These are phyloP conservation scores for Myopa testacea DNA, from an alignment of 2,888 invertebrate species.

Conservation along the genomic window DNA sequence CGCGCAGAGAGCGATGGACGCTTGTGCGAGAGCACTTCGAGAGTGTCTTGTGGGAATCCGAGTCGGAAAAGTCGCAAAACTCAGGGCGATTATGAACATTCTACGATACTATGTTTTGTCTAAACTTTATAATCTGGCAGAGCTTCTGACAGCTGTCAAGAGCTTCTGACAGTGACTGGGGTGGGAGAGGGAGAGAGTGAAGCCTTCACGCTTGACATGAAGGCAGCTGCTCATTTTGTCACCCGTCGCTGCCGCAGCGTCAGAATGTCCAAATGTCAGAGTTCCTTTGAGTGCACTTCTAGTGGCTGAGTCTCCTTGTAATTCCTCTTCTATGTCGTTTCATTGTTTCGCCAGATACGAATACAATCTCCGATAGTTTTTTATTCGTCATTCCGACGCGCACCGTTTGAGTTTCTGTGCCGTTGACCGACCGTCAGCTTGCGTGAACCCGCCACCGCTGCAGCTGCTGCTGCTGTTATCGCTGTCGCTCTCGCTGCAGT, in stretches of 20 bases:
- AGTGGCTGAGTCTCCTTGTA: constrained; percentile 19
- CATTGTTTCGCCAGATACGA: neutral
- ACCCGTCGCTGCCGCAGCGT: neutral
- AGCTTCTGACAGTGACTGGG: no score
- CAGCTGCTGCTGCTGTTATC: constrained; percentile 39
- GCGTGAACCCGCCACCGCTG: constrained; percentile 57
- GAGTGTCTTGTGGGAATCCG: neutral
- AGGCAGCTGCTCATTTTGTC: no score
- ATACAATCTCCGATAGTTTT: constrained; percentile 32
- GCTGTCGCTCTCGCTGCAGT: constrained; percentile 44
- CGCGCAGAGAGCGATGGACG: constrained; percentile 18
- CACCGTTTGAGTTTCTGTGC: constrained; percentile 59
- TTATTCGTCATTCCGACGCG: constrained; percentile 35
- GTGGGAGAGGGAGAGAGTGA: no score
- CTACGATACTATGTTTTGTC: no score
- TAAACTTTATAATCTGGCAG: no score
- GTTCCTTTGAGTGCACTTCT: constrained; percentile 10
- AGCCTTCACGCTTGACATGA: no score
- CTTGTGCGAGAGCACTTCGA: constrained; percentile 43
- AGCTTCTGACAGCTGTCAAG: no score
- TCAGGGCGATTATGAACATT: neutral
- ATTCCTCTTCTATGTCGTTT: constrained; percentile 9
- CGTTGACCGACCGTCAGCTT: constrained; percentile 64
- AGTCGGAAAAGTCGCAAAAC: neutral
- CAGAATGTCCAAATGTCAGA: neutral